Conservation (phyloP, 2,888 invertebrate species). For the Autographa gamma region DNA sequence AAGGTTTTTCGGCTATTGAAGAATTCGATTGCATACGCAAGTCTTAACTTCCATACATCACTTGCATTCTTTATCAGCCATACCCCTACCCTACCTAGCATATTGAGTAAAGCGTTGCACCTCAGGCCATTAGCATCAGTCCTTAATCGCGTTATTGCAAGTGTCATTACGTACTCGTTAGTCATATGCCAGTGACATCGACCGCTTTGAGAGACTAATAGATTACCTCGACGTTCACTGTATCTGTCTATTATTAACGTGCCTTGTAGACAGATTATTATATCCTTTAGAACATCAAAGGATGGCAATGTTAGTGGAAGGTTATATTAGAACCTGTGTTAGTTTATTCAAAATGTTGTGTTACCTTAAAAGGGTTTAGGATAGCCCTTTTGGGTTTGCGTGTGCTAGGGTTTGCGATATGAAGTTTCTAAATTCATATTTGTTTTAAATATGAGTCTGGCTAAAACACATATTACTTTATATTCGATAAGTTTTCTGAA, state of each 20-base stretch:
- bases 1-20: no score
- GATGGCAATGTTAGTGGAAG: not conserved
- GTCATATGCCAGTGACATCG: slow-evolving; percentile 55
- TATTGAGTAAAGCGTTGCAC: slow-evolving; percentile 47
- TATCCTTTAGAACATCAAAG: slow-evolving; percentile 7
- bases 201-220: slow-evolving; percentile 57
- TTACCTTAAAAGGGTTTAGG: not conserved
- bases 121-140: slow-evolving; percentile 47
- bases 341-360: not conserved
- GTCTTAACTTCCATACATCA: not conserved
- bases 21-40: no score
- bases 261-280: not conserved
- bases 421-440: no score
- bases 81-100: slow-evolving; percentile 31
- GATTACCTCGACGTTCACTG: slow-evolving; percentile 39
- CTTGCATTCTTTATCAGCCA: slow-evolving; percentile 25
- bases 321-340: not conserved
- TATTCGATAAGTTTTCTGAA: no score
- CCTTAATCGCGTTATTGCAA: slow-evolving; percentile 57
- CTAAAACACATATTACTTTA: no score
- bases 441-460: no score
- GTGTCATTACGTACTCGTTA: slow-evolving; percentile 62
- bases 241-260: slow-evolving; percentile 6
- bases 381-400: not conserved
- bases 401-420: no score